Evolutionary conservation across 2,888 invertebrate genomes (phyloP), one percentile per base, ranked within the genome.

Genomic region (Nymphalis urticae): DNA sequence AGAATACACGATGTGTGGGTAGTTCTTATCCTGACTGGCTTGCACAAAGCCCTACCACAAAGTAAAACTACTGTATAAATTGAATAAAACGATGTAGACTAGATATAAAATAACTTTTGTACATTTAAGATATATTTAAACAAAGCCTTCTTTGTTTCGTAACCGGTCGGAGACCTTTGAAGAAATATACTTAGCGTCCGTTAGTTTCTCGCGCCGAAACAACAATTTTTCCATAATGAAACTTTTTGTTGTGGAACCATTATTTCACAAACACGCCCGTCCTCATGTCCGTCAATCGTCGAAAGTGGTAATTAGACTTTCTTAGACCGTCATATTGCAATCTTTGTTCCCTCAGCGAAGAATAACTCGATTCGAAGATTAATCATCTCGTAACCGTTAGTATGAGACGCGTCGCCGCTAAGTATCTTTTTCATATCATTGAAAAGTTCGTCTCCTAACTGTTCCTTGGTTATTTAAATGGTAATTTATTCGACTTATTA

Each of bases 361-460:
- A 72, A 75, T 72, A 72, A 68, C 67, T 69, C 54, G 69, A 72
- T 71, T 71, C 64, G 71, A 66, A 73, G 76, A 78, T 78, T 75
- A 77, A 77, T 78, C 78, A 78, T 75, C 73, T 72, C 64, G 61
- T 77, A 78, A 77, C 77, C 72, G 77, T 76, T 66, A 51, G 67
- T 65, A 62, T 68, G 65, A 72, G 66, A 66, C 68, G 73, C 73
- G 74, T 70, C 70, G 71, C 70, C 74, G 74, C 75, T 78, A 78
- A 78, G 76, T 77, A 74, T 77, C 76, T 78, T 78, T 78, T 78
- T 77, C 77, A 77, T 73, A 71, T 73, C 62, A 72, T 73, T 66
- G 73, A 70, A 64, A 68, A 19, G 36, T 62, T 65, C 72, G 73
- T 71, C 63, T 76, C 72, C 61, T 77, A 76, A 76, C 76, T 72